phyloP scores from a whole-genome alignment of 2,797 vertebrate species.

The Caiman crocodilus region DNA sequence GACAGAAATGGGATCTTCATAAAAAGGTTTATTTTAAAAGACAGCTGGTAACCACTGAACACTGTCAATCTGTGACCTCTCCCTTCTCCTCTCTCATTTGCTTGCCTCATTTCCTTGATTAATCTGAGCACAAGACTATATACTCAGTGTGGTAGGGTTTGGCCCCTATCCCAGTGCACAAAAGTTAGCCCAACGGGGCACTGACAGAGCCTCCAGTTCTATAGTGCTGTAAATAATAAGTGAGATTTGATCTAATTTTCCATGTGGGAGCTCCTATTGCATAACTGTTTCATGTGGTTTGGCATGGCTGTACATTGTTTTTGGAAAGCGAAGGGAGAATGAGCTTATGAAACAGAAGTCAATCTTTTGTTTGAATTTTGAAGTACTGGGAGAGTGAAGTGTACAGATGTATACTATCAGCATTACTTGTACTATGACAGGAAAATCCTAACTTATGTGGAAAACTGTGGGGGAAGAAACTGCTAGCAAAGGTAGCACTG shows the following conservation, averaged over 20 bases:
- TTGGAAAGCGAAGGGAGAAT: background rate
- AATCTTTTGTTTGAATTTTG: background rate
- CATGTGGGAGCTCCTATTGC: background rate
- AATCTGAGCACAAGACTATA: no score
- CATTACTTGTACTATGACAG: background rate
- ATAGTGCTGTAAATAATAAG: background rate
- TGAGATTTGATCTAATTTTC: background rate
- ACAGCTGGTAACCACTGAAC: no score
- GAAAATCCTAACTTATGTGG: fast-evolving
- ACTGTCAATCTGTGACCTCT: no score
- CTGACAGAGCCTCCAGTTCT: background rate
- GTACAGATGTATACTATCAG: background rate
- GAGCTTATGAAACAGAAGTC: background rate
- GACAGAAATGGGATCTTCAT: no score
- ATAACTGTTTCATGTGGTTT: background rate
- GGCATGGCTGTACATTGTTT: no score
- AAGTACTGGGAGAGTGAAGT: background rate
- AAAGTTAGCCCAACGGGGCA: no score
- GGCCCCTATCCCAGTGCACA: no score
- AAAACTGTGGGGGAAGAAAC: background rate
- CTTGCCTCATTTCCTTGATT: no score
- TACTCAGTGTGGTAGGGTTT: no score
- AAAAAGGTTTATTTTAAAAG: no score
- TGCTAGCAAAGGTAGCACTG: background rate
- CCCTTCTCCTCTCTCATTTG: no score